phyloP scores from a whole-genome alignment of 2,113 vertebrate genomes.

The Dryoscopus gambensis region DNA sequence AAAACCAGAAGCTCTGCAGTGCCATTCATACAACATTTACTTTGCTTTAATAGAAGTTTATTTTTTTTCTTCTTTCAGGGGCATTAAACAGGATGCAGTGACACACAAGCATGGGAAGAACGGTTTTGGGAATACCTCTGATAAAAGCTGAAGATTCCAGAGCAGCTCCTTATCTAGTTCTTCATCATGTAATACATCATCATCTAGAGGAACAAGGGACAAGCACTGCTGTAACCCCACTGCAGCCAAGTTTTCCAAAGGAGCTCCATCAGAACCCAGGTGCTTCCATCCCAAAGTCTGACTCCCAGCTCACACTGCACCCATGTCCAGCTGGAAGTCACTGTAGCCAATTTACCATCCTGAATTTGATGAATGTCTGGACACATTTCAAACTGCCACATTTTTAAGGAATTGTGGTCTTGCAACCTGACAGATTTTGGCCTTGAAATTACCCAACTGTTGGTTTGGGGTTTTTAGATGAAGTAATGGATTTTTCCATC shows the following conservation, averaged over 20 bases:
- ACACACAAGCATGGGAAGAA: background rate
- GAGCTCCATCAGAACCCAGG: background rate
- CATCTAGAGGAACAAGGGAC: constrained; percentile 77
- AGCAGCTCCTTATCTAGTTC: constrained; percentile 96
- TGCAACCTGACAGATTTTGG: background rate
- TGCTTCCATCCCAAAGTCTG: background rate
- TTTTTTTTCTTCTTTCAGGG: background rate
- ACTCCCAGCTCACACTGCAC: background rate
- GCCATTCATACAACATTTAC: background rate
- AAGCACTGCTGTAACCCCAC: background rate
- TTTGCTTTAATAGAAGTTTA: background rate
- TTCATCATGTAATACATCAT: constrained; percentile 92
- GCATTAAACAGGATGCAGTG: background rate
- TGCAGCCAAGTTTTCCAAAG: background rate
- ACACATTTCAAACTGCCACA: background rate
- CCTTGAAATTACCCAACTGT: background rate
- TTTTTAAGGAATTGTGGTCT: background rate
- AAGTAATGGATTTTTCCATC: background rate
- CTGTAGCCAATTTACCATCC: background rate
- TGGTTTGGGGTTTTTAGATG: background rate
- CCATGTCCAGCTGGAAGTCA: background rate
- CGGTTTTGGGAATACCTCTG: constrained; percentile 80
- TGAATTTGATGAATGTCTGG: background rate
- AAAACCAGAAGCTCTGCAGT: background rate
- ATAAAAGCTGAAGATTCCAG: constrained; percentile 96